These are phyloP conservation scores for Thunnus thynnus DNA, from an alignment of 2,113 vertebrate genomes.

Conservation along the genomic window DNA sequence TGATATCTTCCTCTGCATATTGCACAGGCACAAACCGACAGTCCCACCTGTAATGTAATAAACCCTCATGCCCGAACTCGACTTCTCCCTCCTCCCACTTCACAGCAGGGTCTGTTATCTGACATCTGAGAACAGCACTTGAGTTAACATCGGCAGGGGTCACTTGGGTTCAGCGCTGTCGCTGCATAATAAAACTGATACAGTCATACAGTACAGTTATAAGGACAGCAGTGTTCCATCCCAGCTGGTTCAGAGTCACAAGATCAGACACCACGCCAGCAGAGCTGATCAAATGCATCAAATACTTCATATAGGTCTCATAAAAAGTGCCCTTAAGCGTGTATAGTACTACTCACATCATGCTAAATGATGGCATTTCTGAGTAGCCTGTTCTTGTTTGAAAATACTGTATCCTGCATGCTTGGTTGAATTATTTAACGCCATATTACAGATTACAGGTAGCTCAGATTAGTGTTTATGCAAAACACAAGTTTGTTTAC, in stretches of 20 bases:
- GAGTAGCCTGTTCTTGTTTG: neutral
- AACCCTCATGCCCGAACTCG: constrained; percentile 16
- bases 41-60: constrained; percentile 33
- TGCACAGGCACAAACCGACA: constrained; percentile 4
- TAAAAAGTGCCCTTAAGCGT: neutral
- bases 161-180: constrained; percentile 47
- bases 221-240: constrained; percentile 24
- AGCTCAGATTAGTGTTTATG: constrained; percentile 2
- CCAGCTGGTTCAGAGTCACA: constrained; percentile 21
- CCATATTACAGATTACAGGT: too few relatives aligned
- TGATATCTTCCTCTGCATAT: neutral
- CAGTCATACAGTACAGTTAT: neutral
- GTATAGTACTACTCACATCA: too few relatives aligned
- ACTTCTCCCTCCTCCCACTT: constrained; percentile 44
- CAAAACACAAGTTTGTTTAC: neutral
- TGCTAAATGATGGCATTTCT: neutral
- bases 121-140: constrained; percentile 34
- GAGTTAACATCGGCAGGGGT: constrained; percentile 32
- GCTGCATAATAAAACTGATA: constrained; percentile 26
- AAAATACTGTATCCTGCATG: neutral
- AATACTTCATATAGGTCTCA: neutral
- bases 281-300: neutral
- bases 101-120: constrained; percentile 42
- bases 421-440: neutral
- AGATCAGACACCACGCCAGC: neutral